phyloP scores from a whole-genome alignment of 2,888 invertebrate genomes.

The Anaspis maculata region DNA sequence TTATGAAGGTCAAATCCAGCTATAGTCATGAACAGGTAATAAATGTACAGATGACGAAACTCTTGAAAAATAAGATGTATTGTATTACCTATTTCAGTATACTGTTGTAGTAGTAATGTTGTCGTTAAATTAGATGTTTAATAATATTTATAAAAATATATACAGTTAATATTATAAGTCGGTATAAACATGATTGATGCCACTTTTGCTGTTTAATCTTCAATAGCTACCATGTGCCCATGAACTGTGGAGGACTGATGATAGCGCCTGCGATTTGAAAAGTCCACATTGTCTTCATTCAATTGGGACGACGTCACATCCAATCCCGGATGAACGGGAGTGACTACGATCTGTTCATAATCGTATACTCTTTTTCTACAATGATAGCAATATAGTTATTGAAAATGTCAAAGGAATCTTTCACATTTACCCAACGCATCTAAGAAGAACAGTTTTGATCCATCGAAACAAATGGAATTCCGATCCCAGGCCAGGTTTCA shows the following conservation, averaged over 20 bases:
- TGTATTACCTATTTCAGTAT: too few relatives aligned
- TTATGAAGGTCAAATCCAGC: too few relatives aligned
- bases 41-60: too few relatives aligned
- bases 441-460: slow-evolving; percentile 63
- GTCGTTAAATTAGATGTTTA: too few relatives aligned
- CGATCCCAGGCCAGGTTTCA: slow-evolving; percentile 81
- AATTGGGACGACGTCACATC: slow-evolving; percentile 77
- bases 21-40: too few relatives aligned
- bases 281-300: slow-evolving; percentile 93
- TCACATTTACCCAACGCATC: slow-evolving; percentile 73
- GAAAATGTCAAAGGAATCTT: neutral
- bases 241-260: slow-evolving; percentile 84
- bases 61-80: too few relatives aligned
- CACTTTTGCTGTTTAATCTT: slow-evolving; percentile 33
- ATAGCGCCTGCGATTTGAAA: slow-evolving; percentile 83
- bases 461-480: slow-evolving; percentile 76
- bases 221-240: slow-evolving; percentile 55
- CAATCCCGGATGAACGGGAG: slow-evolving; percentile 71
- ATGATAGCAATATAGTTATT: too few relatives aligned
- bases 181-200: too few relatives aligned
- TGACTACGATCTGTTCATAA: slow-evolving; percentile 80
- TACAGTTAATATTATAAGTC: too few relatives aligned
- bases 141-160: too few relatives aligned
- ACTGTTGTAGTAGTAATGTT: too few relatives aligned
- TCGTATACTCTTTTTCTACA: slow-evolving; percentile 66